Evolutionary conservation across 2,797 vertebrate genomes (phyloP), one percentile per base, ranked within the genome.

Genomic region (Oreortyx pictus): DNA sequence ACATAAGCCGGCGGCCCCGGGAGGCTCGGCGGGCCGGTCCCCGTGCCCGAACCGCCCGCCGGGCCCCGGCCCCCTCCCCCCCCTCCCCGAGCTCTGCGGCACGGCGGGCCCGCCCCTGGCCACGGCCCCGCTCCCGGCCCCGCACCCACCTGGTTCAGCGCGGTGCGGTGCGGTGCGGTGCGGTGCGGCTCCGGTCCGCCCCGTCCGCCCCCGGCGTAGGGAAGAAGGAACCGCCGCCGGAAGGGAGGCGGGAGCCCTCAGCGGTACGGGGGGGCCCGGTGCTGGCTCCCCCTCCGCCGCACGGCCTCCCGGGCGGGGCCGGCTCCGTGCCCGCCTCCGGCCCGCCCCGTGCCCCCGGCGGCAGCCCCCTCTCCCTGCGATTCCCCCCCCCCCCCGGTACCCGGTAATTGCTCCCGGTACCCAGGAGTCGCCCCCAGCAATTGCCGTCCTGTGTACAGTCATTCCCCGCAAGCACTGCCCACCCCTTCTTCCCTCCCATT

Each of bases 1-100:
- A 95, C 89, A 95, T 94, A 95, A 95, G 79, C 75, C 82, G 27
- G 82, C 88, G 25, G 88, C 88, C 94, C 94, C 94, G 92, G 88
- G 92, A 92, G 94, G 85, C 74, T 92, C 92, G 56, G 66, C 49
- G 87, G 92, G 77, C 77, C 87, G 92, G 84, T 86, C 13, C 59
- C 85, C 64, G 72, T 43, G 50, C 72, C 83, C 77, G 70, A 52
- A 52, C 50, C 68, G 46, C 78, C 71, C 70, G 73, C 31, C 37
- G 50, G 50, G 50, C 50, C 50, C 50, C 16, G 50, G 50, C 25
- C 44, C 22, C 60, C 44, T 15, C 60, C 39, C 13, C 14, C 22
- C 35, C 75, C 47, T 29, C 70, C 52, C 57, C 68, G 64, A 56
- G 82, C 90, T 92, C 93, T 90, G 93, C 90, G 82, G 89, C 72